These are phyloP conservation scores for Phenganax subtilis DNA, from an alignment of 92 coral and sea anemone genomes.

Conservation along the genomic window DNA sequence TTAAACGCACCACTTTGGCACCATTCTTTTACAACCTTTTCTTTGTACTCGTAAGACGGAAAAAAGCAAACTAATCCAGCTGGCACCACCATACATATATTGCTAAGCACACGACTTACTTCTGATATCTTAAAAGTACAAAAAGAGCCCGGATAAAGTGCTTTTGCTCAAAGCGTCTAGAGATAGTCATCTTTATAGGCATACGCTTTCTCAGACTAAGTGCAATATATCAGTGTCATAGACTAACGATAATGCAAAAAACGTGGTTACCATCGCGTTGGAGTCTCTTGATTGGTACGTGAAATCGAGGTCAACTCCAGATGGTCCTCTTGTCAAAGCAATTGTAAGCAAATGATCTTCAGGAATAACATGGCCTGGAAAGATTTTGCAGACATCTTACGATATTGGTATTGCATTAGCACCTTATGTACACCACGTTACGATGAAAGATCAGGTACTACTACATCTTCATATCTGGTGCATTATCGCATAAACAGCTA, in stretches of 20 bases:
- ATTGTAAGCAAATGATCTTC: slow-evolving; percentile 68
- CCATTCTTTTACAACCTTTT: slow-evolving; percentile 78
- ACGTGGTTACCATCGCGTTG: slow-evolving; percentile 57
- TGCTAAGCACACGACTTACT: slow-evolving; percentile 76
- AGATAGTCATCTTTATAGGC: too few species aligned
- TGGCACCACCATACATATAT: slow-evolving; percentile 74
- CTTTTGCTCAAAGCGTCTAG: too few species aligned
- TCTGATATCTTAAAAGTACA: slow-evolving; percentile 66
- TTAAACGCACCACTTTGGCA: slow-evolving; percentile 64
- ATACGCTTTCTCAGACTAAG: too few species aligned
- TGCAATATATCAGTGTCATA: neutral
- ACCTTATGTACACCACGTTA: neutral
- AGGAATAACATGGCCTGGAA: slow-evolving; percentile 77
- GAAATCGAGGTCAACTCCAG: slow-evolving; percentile 82
- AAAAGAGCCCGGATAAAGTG: neutral
- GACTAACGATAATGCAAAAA: neutral
- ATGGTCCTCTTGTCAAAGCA: slow-evolving; percentile 86
- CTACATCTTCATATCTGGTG: too few species aligned
- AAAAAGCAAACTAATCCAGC: slow-evolving; percentile 94
- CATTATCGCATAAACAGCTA: too few species aligned
- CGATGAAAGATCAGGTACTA: too few species aligned
- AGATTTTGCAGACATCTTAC: neutral
- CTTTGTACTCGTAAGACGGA: slow-evolving; percentile 86
- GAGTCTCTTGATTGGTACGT: slow-evolving; percentile 84
- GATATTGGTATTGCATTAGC: neutral